Conservation (phyloP, 2,113 vertebrate genomes). For the Cricetomys ansorgei region DNA sequence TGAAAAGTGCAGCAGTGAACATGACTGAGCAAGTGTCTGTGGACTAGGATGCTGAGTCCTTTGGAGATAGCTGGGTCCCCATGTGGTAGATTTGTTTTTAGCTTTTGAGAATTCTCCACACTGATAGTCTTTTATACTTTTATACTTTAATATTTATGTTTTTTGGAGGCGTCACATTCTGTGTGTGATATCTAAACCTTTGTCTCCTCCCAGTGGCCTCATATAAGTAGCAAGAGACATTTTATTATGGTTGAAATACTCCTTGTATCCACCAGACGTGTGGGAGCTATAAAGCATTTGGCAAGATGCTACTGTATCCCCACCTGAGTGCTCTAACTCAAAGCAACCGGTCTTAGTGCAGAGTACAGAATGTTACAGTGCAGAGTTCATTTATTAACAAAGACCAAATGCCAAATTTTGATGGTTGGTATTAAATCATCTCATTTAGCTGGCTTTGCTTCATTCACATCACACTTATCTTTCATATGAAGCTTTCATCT, state of each 20-base stretch:
- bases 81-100: not conserved
- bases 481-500: not conserved
- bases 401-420: constrained; percentile 95
- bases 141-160: constrained; percentile 96
- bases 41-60: not conserved
- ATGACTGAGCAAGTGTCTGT: not conserved
- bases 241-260: constrained; percentile 94
- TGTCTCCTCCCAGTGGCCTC: constrained; percentile 93
- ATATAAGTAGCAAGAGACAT: constrained; percentile 88
- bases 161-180: constrained; percentile 97
- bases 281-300: constrained; percentile 92
- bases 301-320: constrained; percentile 97
- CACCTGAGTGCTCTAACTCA: constrained; percentile 94
- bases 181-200: constrained; percentile 96
- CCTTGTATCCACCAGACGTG: constrained; percentile 96
- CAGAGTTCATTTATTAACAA: constrained; percentile 95
- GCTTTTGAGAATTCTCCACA: not conserved
- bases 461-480: constrained; percentile 80
- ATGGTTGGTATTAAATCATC: constrained; percentile 94
- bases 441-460: constrained; percentile 91
- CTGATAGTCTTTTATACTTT: not conserved
- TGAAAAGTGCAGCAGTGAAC: not conserved
- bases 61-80: not conserved
- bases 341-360: constrained; percentile 94
- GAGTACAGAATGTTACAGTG: constrained; percentile 87